Percentiles rank a stretch among this genome's conserved stretches.
Evolutionary conservation across 2,888 invertebrate genomes (phyloP).

Genomic region (Heliconius ethilla): DNA sequence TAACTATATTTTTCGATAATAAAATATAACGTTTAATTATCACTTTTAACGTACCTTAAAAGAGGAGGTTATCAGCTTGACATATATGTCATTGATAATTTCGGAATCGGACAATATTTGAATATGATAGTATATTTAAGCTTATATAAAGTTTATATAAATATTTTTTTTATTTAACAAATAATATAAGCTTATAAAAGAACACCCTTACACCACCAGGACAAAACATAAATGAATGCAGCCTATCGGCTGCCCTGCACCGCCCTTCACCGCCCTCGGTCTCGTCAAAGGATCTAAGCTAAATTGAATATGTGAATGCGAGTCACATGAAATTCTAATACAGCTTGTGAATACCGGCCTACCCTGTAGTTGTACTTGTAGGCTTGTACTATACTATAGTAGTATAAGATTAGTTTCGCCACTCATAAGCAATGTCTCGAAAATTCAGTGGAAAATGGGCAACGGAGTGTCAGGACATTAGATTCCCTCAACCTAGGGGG

Average conservation of each 20-base stretch:
- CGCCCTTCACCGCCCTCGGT: background rate
- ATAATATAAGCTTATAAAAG: background rate
- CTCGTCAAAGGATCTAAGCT: conserved; percentile 16
- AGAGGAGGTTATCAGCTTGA: too few relatives aligned
- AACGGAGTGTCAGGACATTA: too few relatives aligned
- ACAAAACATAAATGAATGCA: background rate
- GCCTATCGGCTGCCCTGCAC: background rate
- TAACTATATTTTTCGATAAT: too few relatives aligned
- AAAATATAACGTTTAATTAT: too few relatives aligned
- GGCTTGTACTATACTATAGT: background rate
- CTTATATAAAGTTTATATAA: background rate
- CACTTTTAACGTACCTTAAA: too few relatives aligned
- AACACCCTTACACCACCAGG: background rate
- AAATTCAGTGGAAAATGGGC: too few relatives aligned
- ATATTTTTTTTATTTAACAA: background rate
- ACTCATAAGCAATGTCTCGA: too few relatives aligned
- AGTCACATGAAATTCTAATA: conserved; percentile 15
- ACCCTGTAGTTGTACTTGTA: background rate
- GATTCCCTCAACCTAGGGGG: too few relatives aligned
- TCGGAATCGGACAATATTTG: too few relatives aligned
- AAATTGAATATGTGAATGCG: conserved; percentile 12
- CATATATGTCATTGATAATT: too few relatives aligned
- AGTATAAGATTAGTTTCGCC: background rate
- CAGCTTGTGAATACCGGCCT: background rate
- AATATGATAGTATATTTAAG: too few relatives aligned